phyloP scores from a whole-genome alignment of 1,140 invertebrate genomes.

The Brachionus plicatilis region DNA sequence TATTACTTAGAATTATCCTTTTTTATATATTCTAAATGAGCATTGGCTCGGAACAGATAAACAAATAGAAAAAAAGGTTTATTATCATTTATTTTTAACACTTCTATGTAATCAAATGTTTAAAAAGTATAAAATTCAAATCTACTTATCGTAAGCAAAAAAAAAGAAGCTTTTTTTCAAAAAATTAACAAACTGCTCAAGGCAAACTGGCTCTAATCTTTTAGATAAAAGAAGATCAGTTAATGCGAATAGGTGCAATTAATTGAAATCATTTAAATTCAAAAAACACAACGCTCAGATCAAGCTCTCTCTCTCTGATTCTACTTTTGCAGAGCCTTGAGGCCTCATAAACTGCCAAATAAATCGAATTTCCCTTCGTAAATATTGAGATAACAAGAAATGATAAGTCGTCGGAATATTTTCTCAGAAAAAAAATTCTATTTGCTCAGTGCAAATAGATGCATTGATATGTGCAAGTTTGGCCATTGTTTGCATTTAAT shows the following conservation, averaged over 20 bases:
- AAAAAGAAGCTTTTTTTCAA: too few species aligned
- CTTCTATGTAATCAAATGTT: too few species aligned
- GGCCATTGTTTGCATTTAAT: background rate
- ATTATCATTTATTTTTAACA: too few species aligned
- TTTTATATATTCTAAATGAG: too few species aligned
- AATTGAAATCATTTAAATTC: background rate
- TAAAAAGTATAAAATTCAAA: too few species aligned
- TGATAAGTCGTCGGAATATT: background rate
- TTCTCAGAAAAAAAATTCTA: background rate
- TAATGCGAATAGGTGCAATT: background rate
- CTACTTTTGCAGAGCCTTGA: background rate
- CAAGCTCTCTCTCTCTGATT: background rate
- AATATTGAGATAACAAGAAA: conserved; percentile 25
- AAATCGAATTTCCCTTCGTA: conserved; percentile 16
- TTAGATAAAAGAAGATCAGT: background rate
- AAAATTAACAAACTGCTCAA: background rate
- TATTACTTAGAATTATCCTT: too few species aligned
- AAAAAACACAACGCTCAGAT: background rate
- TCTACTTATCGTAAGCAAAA: too few species aligned
- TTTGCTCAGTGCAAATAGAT: background rate
- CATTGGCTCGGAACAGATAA: too few species aligned
- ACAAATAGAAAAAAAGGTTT: too few species aligned
- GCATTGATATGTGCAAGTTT: background rate
- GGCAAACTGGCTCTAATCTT: background rate
- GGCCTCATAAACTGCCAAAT: background rate